Evolutionary conservation across 2,797 vertebrate species (phyloP).

Genomic region (Cuculus canorus): DNA sequence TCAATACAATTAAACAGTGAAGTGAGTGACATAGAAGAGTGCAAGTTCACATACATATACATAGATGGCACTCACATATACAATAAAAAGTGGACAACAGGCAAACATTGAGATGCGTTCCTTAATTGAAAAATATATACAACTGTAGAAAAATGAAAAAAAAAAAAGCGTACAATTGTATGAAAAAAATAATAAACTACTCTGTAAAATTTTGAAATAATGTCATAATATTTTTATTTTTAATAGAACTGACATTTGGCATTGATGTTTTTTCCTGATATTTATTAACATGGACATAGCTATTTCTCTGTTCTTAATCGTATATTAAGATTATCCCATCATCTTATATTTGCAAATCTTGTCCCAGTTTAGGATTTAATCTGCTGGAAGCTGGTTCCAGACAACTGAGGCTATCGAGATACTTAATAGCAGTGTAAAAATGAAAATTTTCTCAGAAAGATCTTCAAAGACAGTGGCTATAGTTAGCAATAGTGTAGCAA

Average conservation of each 20-base stretch:
- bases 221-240: rapidly evolving
- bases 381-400: neutral
- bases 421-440: neutral
- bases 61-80: neutral
- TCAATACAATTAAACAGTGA: neutral
- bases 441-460: neutral
- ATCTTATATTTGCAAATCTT: neutral
- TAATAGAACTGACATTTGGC: neutral
- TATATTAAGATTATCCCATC: too few relatives aligned
- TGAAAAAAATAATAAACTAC: neutral
- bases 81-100: neutral
- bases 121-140: neutral
- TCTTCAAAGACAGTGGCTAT: neutral
- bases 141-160: neutral
- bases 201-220: neutral
- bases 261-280: neutral
- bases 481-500: neutral
- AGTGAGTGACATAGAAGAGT: neutral
- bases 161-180: neutral
- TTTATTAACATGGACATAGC: neutral
- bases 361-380: neutral
- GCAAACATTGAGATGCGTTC: neutral
- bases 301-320: neutral
- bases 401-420: neutral
- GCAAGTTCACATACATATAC: neutral